A percentile compares a stretch with the other conserved stretches of the same genome.
Evolutionary conservation across 2,888 invertebrate genomes (phyloP).

Genomic region (Temnothorax rugatulus): DNA sequence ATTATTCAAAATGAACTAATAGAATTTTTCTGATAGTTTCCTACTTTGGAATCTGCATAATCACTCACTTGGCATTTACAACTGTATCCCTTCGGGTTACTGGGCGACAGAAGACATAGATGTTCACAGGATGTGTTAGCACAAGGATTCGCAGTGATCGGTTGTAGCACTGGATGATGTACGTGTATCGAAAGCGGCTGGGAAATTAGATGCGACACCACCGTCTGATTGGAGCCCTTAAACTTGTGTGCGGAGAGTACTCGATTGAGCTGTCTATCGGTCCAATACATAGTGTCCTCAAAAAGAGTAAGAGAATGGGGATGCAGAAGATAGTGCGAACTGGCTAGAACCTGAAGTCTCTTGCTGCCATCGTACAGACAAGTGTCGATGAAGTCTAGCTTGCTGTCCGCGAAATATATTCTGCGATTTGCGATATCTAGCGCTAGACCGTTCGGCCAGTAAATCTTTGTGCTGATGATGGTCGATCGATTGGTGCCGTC

Average conservation of each 20-base stretch:
- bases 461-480: slow-evolving; percentile 97
- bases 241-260: slow-evolving; percentile 97
- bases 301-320: slow-evolving; percentile 98
- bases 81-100: slow-evolving; percentile 90
- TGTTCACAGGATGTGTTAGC: slow-evolving; percentile 92
- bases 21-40: not conserved
- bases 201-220: slow-evolving; percentile 97
- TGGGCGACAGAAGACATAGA: slow-evolving; percentile 96
- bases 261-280: slow-evolving; percentile 96
- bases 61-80: slow-evolving; percentile 93
- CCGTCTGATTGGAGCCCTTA: slow-evolving; percentile 95
- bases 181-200: slow-evolving; percentile 98
- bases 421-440: slow-evolving; percentile 97
- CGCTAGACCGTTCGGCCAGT: slow-evolving; percentile 99
- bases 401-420: slow-evolving; percentile 99
- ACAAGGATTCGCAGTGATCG: slow-evolving; percentile 93
- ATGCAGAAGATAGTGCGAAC: slow-evolving; percentile 96
- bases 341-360: slow-evolving; percentile 94
- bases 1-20: not conserved
- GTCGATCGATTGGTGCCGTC: slow-evolving; percentile 95
- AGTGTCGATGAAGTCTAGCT: slow-evolving; percentile 98
- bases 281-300: slow-evolving; percentile 99
- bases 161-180: slow-evolving; percentile 97
- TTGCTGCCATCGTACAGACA: slow-evolving; percentile 98
- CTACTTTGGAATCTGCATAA: not conserved